Conservation (phyloP, 2,113 vertebrate genomes). For the Plectropomus leopardus region DNA sequence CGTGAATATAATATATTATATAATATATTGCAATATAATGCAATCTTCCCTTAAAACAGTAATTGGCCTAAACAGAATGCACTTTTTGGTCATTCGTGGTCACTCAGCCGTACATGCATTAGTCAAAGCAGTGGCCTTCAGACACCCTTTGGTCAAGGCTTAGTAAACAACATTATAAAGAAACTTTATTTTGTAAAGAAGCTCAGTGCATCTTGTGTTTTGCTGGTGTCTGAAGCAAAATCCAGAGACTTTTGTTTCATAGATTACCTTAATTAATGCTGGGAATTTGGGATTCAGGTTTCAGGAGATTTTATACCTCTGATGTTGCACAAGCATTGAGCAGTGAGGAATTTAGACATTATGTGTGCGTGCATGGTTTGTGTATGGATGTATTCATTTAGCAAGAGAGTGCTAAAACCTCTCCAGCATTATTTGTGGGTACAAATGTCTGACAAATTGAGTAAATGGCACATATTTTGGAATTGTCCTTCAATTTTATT, state of each 20-base stretch:
- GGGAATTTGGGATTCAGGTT: constrained; percentile 29
- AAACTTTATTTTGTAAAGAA: constrained; percentile 3
- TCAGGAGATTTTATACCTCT: not conserved
- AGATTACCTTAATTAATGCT: constrained; percentile 1
- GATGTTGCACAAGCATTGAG: constrained; percentile 1
- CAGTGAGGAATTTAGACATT: not conserved
- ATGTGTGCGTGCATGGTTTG: not conserved
- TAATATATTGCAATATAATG: not conserved
- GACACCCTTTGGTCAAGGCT: constrained; percentile 14
- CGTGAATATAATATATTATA: too few species aligned
- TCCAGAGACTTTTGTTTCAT: not conserved
- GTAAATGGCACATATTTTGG: not conserved
- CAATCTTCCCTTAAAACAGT: not conserved
- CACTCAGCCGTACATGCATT: constrained; percentile 39
- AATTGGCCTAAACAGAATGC: not conserved
- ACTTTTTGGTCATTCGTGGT: constrained; percentile 20
- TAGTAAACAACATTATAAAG: constrained; percentile 23
- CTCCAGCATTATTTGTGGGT: not conserved
- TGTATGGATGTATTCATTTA: not conserved
- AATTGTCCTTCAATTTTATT: not conserved
- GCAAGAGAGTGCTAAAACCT: not conserved
- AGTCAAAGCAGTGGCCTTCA: constrained; percentile 23
- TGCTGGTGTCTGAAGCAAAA: not conserved
- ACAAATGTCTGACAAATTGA: not conserved
- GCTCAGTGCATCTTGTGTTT: constrained; percentile 8